Evolutionary conservation across 2,113 vertebrate genomes (phyloP), one percentile per base, ranked within the genome.

Genomic region (Etheostoma spectabile): DNA sequence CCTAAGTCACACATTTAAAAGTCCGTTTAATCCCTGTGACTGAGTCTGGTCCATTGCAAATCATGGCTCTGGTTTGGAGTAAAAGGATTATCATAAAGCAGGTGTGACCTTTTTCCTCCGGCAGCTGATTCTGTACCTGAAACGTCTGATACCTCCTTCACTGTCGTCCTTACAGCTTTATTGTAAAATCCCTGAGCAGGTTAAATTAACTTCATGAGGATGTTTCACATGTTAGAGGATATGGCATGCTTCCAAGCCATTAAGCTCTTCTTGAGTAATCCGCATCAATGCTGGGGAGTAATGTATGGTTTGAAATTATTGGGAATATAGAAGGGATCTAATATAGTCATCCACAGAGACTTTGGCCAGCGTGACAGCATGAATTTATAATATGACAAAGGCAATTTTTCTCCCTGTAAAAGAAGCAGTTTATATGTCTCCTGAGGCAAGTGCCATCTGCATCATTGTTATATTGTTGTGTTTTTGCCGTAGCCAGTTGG

Each of bases 1-100:
- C 85, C 71, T 49, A 60, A 92, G 64, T 89, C 79, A 77, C 74
- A 59, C 74, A 71, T 84, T 91, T 82, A 74, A 62, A 80, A 88
- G 68, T 86, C 64, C 53, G 24, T 70, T 69, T 94, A 93, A 94
- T 94, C 91, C 86, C 90, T 24, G 46, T 88, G 82, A 91, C 91
- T 74, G 80, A 93, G 92, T 92, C 62, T 70, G 84, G 78, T 70
- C 74, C 72, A 79, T 49, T 68, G 74, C 69, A 82, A 88, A 85
- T 87, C 61, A 67, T 27, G 51, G 64, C 48, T 33, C 21, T 68
- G 70, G 68, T 88, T 89, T 74, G 52, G 80, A 74, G 80, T 61
- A 24, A 2, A 67, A 61, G 86, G 90, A 90, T 92, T 89, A 91
- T 83, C 71, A 64, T 57, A 80, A 84, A 82, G 70, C 82, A 89